Evolutionary conservation across 2,888 invertebrate genomes (phyloP).

Genomic region (Rotaria magnacalcarata): DNA sequence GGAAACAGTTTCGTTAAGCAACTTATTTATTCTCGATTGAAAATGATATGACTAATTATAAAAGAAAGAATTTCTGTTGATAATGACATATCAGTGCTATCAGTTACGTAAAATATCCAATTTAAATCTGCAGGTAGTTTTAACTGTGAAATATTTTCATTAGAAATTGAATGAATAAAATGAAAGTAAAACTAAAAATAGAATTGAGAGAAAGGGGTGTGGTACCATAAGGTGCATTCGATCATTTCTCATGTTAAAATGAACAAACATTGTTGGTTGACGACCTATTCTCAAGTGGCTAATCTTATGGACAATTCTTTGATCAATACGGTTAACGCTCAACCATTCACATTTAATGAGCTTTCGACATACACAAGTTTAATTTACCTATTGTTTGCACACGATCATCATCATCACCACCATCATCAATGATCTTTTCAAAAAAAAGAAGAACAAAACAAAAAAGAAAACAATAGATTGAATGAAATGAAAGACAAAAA

Average conservation of each 20-base stretch:
- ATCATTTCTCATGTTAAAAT: not conserved
- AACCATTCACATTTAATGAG: constrained; percentile 7
- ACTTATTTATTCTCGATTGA: no score
- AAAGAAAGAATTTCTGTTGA: no score
- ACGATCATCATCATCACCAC: not conserved
- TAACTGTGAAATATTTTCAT: not conserved
- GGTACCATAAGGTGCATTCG: not conserved
- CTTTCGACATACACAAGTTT: not conserved
- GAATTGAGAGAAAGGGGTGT: no score
- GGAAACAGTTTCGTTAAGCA: no score
- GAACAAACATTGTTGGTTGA: not conserved
- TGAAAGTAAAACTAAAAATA: no score
- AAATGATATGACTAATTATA: not conserved
- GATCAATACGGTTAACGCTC: constrained; percentile 29
- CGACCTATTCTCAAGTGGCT: constrained; percentile 22
- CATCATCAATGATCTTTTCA: constrained; percentile 3
- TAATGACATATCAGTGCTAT: no score
- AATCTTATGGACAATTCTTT: constrained; percentile 20
- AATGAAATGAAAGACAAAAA: no score
- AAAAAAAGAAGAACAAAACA: not conserved
- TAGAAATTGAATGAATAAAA: no score
- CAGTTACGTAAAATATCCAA: no score
- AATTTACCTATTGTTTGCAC: constrained; percentile 15
- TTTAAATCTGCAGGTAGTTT: not conserved
- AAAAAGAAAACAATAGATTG: no score